These are phyloP conservation scores for Sula dactylatra DNA, from an alignment of 2,113 vertebrate genomes.

Conservation along the genomic window DNA sequence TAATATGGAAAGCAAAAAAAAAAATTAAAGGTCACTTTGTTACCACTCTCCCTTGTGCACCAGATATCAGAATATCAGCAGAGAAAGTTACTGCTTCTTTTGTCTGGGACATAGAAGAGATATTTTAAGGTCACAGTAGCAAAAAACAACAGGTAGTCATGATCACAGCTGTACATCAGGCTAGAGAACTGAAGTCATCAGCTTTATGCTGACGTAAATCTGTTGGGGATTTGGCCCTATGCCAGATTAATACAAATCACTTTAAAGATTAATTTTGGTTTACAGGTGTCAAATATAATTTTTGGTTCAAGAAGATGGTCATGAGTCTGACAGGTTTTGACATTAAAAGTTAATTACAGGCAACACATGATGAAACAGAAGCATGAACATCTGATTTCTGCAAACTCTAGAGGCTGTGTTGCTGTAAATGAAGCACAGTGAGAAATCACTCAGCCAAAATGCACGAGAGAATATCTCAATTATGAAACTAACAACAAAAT, in stretches of 20 bases:
- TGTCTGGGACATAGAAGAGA: not conserved
- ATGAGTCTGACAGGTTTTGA: conserved; percentile 22
- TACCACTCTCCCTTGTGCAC: not conserved
- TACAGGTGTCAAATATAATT: not conserved
- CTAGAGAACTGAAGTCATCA: not conserved
- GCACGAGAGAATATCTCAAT: conserved; percentile 11
- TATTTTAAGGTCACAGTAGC: not conserved
- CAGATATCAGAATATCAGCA: not conserved
- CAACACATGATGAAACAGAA: conserved; percentile 12
- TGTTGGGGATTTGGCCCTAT: not conserved
- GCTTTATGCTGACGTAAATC: not conserved
- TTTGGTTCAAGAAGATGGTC: not conserved
- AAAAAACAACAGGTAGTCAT: not conserved
- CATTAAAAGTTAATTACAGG: conserved; percentile 44
- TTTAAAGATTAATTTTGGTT: conserved; percentile 21
- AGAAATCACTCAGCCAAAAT: conserved; percentile 31
- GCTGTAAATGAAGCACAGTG: conserved; percentile 20
- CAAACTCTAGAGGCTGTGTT: not conserved
- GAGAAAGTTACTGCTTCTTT: not conserved
- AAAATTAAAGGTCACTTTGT: not conserved
- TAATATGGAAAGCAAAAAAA: not conserved
- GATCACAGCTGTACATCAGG: not conserved
- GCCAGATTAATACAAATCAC: not conserved
- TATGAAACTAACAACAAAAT: conserved; percentile 26
- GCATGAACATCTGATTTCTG: conserved; percentile 33